A percentile compares a stretch with the other conserved stretches of the same genome.
phyloP scores from a whole-genome alignment of 2,888 invertebrate genomes.

The Zelleria hepariella region DNA sequence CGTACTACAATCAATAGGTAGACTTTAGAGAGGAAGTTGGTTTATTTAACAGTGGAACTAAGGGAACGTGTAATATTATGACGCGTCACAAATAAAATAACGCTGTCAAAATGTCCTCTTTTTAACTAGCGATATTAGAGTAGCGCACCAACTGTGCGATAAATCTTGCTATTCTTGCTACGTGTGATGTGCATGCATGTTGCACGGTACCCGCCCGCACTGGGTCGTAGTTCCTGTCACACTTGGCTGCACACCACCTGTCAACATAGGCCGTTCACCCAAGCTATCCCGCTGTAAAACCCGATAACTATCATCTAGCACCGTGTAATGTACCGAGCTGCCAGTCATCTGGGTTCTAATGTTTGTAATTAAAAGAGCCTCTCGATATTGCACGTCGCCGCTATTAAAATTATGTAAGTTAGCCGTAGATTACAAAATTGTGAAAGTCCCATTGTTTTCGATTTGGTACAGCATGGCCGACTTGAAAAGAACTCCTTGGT shows the following conservation, averaged over 20 bases:
- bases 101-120: no score
- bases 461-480: not conserved
- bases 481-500: no score
- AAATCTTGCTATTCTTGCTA: no score
- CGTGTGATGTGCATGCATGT: slow-evolving; percentile 10
- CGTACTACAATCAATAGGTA: no score
- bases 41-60: no score
- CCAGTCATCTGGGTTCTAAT: not conserved
- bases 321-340: not conserved
- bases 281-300: not conserved
- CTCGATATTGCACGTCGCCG: not conserved
- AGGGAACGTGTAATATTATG: no score
- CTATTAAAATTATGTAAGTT: not conserved
- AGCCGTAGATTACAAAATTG: not conserved
- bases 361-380: not conserved
- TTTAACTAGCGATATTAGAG: no score
- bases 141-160: no score
- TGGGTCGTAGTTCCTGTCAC: slow-evolving; percentile 20
- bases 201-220: not conserved
- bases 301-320: not conserved
- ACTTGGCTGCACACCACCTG: slow-evolving; percentile 21
- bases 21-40: no score
- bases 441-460: not conserved
- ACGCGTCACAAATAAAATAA: no score
- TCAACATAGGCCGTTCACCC: not conserved